Evolutionary conservation across 1,140 invertebrate species (phyloP), one percentile per base, ranked within the genome.

Genomic region (Drosophila orena): DNA sequence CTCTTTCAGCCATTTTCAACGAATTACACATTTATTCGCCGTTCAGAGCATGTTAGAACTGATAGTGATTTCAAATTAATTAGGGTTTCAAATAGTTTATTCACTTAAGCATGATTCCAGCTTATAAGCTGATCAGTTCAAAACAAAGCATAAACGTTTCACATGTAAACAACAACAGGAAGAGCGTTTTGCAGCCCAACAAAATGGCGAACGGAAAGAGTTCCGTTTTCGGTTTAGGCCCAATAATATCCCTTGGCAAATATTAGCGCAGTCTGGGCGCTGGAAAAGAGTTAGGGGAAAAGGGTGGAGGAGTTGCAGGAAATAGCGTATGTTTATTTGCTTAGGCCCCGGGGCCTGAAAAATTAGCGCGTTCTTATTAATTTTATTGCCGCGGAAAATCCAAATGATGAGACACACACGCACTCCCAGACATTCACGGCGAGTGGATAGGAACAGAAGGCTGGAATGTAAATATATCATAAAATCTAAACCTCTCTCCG

Each of bases 291-390:
- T 69, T 70, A 55, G 64, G 43, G 44, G 6, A 34, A 27, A 61
- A 61, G 59, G 44, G 24, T 49, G 58, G 58, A 47, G 80, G 83
- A 86, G 83, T 81, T 79, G 72, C 56, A 76, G 38, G 57, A 60
- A 70, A 47, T 61, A 42, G 42, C 58, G 27, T 30, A 24, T 58
- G 34, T 27, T 34, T 85, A 59, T 86, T 86, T 86, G 81, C 81
- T 86, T 86, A 86, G 81, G 81, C 59, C 53, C 56, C 70, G 70
- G 68, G 46, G 69, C 79, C 75, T 62, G 76, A 77, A 85, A 86
- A 90, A 90, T 90, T 90, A 90, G 88, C 86, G 81, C 75, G 79
- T 90, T 90, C 88, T 90, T 90, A 90, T 90, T 90, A 90, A 90
- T 90, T 90, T 90, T 90, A 90, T 90, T 83, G 68, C 88, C 74